Conservation (phyloP, 2,113 vertebrate species). For the Excalfactoria chinensis region DNA sequence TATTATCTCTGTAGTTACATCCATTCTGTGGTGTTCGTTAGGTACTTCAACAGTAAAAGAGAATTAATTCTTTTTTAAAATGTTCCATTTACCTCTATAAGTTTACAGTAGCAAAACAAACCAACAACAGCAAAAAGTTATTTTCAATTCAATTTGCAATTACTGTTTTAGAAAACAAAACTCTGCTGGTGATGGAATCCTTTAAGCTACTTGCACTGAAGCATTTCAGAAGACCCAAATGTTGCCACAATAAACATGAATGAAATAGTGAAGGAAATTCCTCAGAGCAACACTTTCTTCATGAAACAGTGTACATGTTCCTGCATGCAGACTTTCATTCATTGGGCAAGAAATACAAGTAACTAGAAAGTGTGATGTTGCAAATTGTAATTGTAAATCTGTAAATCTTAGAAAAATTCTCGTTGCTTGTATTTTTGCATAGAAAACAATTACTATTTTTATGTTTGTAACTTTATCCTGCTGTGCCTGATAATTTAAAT, state of each 20-base stretch:
- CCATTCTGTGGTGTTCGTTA: background rate
- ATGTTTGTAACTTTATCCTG: background rate
- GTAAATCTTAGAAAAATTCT: background rate
- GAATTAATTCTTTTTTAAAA: background rate
- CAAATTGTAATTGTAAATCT: background rate
- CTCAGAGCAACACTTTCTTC: background rate
- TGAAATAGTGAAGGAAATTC: background rate
- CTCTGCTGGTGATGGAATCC: background rate
- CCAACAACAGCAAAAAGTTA: background rate
- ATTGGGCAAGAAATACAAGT: background rate
- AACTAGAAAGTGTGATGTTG: background rate
- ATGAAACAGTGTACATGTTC: background rate
- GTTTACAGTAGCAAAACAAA: background rate
- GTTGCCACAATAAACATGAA: background rate
- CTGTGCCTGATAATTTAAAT: background rate
- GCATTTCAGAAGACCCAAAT: background rate
- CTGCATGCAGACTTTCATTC: background rate
- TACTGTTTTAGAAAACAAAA: background rate
- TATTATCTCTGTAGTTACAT: background rate
- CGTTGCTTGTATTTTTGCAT: background rate
- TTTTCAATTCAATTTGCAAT: background rate
- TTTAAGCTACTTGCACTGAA: background rate
- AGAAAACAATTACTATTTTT: conserved; percentile 30
- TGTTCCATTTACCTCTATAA: background rate
- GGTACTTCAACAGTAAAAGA: background rate